Evolutionary conservation across 92 coral and sea anemone genomes (phyloP), one percentile per base, ranked within the genome.

Genomic region (Porites cylindrica): DNA sequence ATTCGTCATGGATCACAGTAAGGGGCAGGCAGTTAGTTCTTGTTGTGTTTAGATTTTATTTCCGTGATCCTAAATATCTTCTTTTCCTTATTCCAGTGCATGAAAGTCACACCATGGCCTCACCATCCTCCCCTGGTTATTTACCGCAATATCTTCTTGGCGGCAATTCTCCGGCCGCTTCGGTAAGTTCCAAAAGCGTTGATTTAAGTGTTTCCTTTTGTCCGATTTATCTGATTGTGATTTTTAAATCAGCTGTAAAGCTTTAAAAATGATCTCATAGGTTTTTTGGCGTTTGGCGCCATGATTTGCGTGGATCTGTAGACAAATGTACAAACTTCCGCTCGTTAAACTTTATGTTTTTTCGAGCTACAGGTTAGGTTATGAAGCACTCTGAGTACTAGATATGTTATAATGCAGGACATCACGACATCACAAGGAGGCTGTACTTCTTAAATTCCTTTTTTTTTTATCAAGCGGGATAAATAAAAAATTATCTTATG

Each of bases 91-190:
- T 54, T 54, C 26, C 4, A 83, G 87, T 74, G 54, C 87, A 74
- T 26, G 87, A 75, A 23, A 72, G 62, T 85, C 83, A 82, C 50
- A 19, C 65, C 16, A 73, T 91, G 79, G 72, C 86, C 65, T 90
- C 94, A 16, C 91, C 96, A 0, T 67, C 91, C 6, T 77, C 91
- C 4, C 81, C 94, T 1, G 96, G 99, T 38, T 95, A 95, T 76
- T 94, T 97, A 10, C 99, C 99, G 9, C 98, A 94, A 19, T 97
- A 97, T 82, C 85, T 97, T 58, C 93, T 97, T 70, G 99, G 99
- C 58, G 92, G 96, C 23, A 94, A 93, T 85, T 59, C 98, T 16
- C 98, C 94, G 74, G 61, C 93, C 18, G 78, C 92, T 19, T 85
- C 90, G 94, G 96, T 93, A 21, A 54, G 93, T 80, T 56, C 70